Evolutionary conservation across 2,113 vertebrate genomes (phyloP), one percentile per base, ranked within the genome.

Genomic region (Carollia perspicillata): DNA sequence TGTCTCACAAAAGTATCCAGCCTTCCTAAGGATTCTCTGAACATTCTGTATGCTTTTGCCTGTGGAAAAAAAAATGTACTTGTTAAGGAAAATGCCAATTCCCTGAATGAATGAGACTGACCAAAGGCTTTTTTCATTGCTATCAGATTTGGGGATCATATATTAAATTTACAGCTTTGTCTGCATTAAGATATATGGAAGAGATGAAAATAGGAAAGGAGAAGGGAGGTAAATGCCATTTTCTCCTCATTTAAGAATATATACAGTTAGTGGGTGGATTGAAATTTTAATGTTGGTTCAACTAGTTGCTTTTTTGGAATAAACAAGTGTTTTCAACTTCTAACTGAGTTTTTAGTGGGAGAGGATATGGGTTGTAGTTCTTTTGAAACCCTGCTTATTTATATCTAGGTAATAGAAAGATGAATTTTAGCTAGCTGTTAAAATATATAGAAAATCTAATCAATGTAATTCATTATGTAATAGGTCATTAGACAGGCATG

Each of bases 1-100:
- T 98, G 84, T 97, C 96, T 97, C 97, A 95, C 86, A 97, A 97
- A 98, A 97, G 97, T 97, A 83, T 95, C 93, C 60, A 97, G 92
- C 63, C 95, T 98, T 98, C 96, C 94, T 86, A 79, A 97, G 96
- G 93, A 98, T 98, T 98, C 98, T 97, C 93, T 95, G 97, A 97
- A 88, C 96, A 98, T 94, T 97, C 92, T 66, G 72, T 96, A 92
- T 97, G 97, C 40, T 95, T 97, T 98, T 96, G 91, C 53, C 78
- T 96, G 17, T 92, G 94, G 95, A 86, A 95, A 97, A 86, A 88
- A 88, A 96, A 85, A 26, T 55, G 2, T 22, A 71, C 51, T 93
- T 84, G 65, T 92, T 96, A 94, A 77, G 89, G 53, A 97, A 96
- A 90, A 95, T 80, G 94, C 66, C 14, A 88, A 35, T 94, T 96